Percentiles rank a stretch among this genome's conserved stretches.
Conservation (phyloP, 2,888 invertebrate genomes). For the Aethes cnicana region DNA sequence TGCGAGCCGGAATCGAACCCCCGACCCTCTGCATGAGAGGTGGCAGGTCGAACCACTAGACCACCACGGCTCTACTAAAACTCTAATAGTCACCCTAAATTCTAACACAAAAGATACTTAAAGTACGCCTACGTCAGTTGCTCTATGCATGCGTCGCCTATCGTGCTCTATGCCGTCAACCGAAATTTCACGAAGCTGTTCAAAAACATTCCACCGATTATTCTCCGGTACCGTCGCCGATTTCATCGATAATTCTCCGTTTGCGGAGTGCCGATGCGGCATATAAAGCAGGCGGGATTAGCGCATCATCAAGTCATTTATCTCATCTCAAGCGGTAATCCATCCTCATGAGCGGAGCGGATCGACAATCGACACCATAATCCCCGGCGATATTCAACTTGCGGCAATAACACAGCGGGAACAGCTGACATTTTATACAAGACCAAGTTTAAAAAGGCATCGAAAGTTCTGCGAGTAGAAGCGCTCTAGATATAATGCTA, state of each 20-base stretch:
- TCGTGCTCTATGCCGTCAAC: too few relatives aligned
- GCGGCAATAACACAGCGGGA: constrained; percentile 21
- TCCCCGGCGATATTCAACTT: constrained; percentile 44
- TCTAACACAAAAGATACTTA: too few relatives aligned
- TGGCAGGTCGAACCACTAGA: too few relatives aligned
- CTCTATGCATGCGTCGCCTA: too few relatives aligned
- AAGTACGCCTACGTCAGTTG: too few relatives aligned
- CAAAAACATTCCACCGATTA: too few relatives aligned
- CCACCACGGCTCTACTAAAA: too few relatives aligned
- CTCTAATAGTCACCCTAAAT: too few relatives aligned
- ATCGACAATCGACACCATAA: constrained; percentile 45
- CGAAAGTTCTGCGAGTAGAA: background rate
- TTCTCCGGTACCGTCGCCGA: too few relatives aligned
- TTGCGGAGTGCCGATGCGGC: constrained; percentile 33
- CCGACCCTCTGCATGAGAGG: too few relatives aligned
- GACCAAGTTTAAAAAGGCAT: background rate
- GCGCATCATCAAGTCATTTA: constrained; percentile 32
- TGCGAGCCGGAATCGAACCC: too few relatives aligned
- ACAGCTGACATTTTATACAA: constrained; percentile 21
- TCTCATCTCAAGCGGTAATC: constrained; percentile 48
- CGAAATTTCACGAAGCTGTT: too few relatives aligned
- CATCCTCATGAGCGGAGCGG: constrained; percentile 52
- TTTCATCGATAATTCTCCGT: constrained; percentile 39
- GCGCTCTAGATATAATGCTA: background rate
- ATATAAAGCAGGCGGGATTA: constrained; percentile 33